Evolutionary conservation across 2,797 vertebrate genomes (phyloP).

Genomic region (Squalus acanthias): DNA sequence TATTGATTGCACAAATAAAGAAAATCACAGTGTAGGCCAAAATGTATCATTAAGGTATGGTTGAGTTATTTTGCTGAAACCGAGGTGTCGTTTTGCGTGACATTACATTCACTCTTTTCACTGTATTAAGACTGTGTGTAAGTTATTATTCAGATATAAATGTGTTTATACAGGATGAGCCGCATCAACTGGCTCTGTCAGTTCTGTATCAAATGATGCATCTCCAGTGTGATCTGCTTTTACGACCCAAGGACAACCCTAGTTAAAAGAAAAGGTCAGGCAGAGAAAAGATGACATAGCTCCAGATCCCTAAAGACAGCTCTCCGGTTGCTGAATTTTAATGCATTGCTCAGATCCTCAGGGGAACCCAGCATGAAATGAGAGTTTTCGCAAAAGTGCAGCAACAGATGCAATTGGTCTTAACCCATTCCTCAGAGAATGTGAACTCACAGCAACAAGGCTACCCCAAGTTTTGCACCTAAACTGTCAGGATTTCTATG

Average conservation of each 20-base stretch:
- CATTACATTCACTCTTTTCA: conserved; percentile 8
- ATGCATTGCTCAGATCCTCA: conserved; percentile 50
- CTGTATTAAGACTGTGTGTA: conserved; percentile 33
- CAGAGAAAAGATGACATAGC: conserved; percentile 52
- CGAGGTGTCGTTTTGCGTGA: not conserved
- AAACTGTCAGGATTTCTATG: not conserved
- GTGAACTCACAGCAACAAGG: not conserved
- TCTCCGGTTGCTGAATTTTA: conserved; percentile 45
- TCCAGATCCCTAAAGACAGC: conserved; percentile 53
- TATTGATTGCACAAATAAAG: not conserved
- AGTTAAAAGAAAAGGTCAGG: conserved; percentile 61
- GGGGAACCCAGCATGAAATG: conserved; percentile 53
- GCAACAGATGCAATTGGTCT: conserved; percentile 43
- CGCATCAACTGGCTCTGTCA: conserved; percentile 36
- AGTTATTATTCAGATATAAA: conserved; percentile 50
- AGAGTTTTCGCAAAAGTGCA: conserved; percentile 57
- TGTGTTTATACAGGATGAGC: conserved; percentile 36
- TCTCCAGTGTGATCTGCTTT: conserved; percentile 50
- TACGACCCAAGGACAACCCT: conserved; percentile 53
- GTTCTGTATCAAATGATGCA: conserved; percentile 53
- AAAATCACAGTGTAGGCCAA: not conserved
- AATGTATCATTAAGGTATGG: not conserved
- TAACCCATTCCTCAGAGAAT: not conserved
- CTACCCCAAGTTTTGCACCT: not conserved
- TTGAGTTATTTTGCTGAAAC: not conserved